A percentile compares a stretch with the other conserved stretches of the same genome.
Evolutionary conservation across 1,140 invertebrate genomes (phyloP).

Genomic region (Liolophura sinensis): DNA sequence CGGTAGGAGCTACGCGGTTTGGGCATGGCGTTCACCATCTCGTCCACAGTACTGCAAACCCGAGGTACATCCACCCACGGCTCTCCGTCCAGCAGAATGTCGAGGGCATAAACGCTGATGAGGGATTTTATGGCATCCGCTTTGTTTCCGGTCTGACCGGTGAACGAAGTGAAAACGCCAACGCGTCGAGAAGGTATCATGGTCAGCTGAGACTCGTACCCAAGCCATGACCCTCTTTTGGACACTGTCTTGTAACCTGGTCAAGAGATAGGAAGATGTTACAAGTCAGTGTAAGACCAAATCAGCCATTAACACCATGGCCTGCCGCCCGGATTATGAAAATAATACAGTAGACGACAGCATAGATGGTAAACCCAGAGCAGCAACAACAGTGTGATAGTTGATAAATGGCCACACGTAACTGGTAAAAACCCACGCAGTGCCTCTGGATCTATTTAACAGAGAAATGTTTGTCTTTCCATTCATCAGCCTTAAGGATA

Average conservation of each 20-base stretch:
- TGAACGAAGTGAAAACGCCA: slow-evolving; percentile 22
- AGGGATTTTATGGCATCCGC: slow-evolving; percentile 18
- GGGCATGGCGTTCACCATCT: slow-evolving; percentile 9
- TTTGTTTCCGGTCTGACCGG: slow-evolving; percentile 11
- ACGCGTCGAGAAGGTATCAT: slow-evolving; percentile 17
- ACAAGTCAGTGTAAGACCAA: not conserved
- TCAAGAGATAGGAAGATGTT: not conserved
- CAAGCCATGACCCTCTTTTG: slow-evolving; percentile 18
- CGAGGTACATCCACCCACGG: slow-evolving; percentile 4
- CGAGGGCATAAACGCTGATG: slow-evolving; percentile 18
- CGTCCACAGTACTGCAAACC: slow-evolving; percentile 15
- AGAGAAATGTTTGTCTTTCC: too few species aligned
- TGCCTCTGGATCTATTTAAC: too few species aligned
- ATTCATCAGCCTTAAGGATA: too few species aligned
- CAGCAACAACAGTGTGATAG: too few species aligned
- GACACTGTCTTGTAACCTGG: slow-evolving; percentile 1
- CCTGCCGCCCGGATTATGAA: too few species aligned
- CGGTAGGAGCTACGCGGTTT: not conserved
- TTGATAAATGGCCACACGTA: too few species aligned
- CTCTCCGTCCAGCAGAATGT: slow-evolving; percentile 14
- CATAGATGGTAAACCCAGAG: too few species aligned
- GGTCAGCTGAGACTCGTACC: slow-evolving; percentile 21
- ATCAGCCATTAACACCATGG: too few species aligned
- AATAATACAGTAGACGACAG: too few species aligned
- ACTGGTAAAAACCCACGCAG: too few species aligned